phyloP scores from a whole-genome alignment of 2,888 invertebrate genomes.

The Metacarcinus magister region DNA sequence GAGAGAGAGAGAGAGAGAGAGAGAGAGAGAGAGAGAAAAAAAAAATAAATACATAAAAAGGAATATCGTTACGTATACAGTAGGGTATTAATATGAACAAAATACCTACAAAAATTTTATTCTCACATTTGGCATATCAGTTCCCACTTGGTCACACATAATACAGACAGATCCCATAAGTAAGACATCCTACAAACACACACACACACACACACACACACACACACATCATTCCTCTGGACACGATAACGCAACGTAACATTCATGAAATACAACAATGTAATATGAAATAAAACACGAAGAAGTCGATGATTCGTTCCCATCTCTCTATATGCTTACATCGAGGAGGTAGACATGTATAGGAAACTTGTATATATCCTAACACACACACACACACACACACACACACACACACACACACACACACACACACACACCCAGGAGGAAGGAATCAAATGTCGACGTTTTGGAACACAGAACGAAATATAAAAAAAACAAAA shows the following conservation, averaged over 20 bases:
- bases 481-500: neutral
- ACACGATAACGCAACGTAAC: neutral
- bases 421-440: neutral
- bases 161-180: neutral
- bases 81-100: neutral
- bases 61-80: too few species aligned
- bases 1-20: neutral
- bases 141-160: neutral
- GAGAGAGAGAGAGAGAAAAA: neutral
- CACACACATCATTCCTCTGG: neutral
- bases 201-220: conserved; percentile 6
- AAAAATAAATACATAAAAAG: too few species aligned
- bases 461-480: neutral
- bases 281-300: neutral
- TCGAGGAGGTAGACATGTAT: conserved; percentile 22
- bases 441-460: neutral
- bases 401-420: conserved; percentile 39
- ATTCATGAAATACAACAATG: neutral
- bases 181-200: neutral
- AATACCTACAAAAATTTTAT: neutral
- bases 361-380: neutral
- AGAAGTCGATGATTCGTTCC: neutral
- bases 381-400: neutral
- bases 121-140: conserved; percentile 5
- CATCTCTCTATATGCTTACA: neutral